Conservation (phyloP, 2,113 vertebrate genomes). For the Tachycineta bicolor region DNA sequence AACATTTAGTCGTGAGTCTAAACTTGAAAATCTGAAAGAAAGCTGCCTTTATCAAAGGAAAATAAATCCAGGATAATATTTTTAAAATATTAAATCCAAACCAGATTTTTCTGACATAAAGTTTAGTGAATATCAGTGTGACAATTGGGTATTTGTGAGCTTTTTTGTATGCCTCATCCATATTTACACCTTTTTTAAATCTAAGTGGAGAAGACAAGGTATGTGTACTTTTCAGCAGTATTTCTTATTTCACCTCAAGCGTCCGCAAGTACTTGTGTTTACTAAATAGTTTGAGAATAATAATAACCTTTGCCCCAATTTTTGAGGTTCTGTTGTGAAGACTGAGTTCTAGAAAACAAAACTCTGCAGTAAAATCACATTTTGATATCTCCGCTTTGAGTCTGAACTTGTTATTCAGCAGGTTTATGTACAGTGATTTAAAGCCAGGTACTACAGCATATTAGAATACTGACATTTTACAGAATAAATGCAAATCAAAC, state of each 20-base stretch:
- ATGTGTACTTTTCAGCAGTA: background rate
- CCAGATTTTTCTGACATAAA: background rate
- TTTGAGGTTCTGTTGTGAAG: background rate
- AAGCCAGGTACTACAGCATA: background rate
- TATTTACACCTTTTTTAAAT: background rate
- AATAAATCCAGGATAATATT: background rate
- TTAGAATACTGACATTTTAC: background rate
- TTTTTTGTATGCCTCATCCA: background rate
- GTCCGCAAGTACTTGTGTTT: background rate
- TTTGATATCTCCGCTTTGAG: background rate
- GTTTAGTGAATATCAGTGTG: background rate
- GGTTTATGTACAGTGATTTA: background rate
- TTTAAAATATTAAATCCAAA: background rate
- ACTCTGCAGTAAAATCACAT: background rate
- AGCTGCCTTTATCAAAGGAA: background rate
- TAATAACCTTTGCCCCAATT: background rate
- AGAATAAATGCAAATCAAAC: slow-evolving; percentile 45
- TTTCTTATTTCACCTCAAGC: background rate
- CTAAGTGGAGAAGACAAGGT: background rate
- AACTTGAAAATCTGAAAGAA: background rate
- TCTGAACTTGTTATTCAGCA: background rate
- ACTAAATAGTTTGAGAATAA: background rate
- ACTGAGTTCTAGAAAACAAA: background rate
- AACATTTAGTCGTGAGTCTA: background rate
- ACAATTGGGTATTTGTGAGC: background rate